Evolutionary conservation across 2,113 vertebrate species (phyloP), one percentile per base, ranked within the genome.

Genomic region (Gracilinanus agilis): DNA sequence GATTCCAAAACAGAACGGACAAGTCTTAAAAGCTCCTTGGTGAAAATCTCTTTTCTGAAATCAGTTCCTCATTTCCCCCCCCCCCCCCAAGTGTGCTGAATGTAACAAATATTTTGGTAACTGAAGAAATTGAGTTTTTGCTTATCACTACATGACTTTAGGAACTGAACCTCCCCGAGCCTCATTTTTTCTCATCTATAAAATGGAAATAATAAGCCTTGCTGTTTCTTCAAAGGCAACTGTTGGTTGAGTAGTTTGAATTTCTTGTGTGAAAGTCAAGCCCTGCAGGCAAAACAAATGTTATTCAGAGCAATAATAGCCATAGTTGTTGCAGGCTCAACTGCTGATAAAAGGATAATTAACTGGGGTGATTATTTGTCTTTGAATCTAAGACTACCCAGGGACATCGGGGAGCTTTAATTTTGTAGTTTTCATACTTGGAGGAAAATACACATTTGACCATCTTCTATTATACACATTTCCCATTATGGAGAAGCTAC

Each of bases 381-480:
- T 55, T 92, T 25, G 27, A 54, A 88, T 91, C 25, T 91, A 93
- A 95, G 94, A 90, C 56, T 55, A 53, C 92, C 89, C 13, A 88
- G 29, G 23, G 27, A 89, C 44, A 83, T 44, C 67, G 93, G 55
- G 9, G 90, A 89, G 2, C 29, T 92, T 75, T 89, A 49, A 90
- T 44, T n/a, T 2, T 7, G 27, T 27, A 44, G 53, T 89, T 91
- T 92, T 93, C 95, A 92, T 27, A 49, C 53, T 58, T 25, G 88
- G 21, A 88, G 89, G n/a, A 95, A 91, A 92, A 88, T 61, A 89
- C 92, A 90, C 44, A 34, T 55, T 94, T 88, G 94, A 95, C 95
- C 88, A 61, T 94, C 89, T 75, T 58, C 53, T 61, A 27, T 61
- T 94, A 10, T 93, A 56, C 23, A 93, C 5, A 44, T 89, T 55